Evolutionary conservation across 2,113 vertebrate genomes (phyloP), one percentile per base, ranked within the genome.

Genomic region (Rhynchomys soricoides): DNA sequence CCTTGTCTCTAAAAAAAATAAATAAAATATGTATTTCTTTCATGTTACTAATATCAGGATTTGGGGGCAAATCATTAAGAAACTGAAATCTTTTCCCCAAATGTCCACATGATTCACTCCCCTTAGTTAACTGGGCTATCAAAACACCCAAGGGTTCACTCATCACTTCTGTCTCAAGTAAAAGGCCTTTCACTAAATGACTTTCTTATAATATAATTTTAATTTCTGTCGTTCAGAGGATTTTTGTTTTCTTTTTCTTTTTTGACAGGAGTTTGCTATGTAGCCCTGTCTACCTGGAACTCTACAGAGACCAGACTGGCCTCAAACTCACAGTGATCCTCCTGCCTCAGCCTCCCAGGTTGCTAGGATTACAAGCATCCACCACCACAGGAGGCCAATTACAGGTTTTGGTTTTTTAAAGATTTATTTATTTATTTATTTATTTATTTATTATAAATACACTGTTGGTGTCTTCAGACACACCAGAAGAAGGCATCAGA

Each of bases 11-110:
- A n/a, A 73, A 71, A 71, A n/a, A 40, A 71, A 40, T 17, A 73
- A 71, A 68, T 5, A 64, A 66, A n/a, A n/a, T n/a, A n/a, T n/a
- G n/a, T n/a, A n/a, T n/a, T n/a, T n/a, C n/a, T n/a, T n/a, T n/a
- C 81, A 82, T 55, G 13, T 70, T 64, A 31, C 31, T 15, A 15
- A n/a, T 89, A 43, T 74, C 40, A 62, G 3, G 45, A 50, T 74
- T 89, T 74, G n/a, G 31, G 48, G 43, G 16, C 8, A 94, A 95
- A 55, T 92, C 59, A 94, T 34, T 37, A 77, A 71, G n/a, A 95
- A 86, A 81, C 2, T 75, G 64, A 59, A 82, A 17, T 17, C 37
- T 91, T 88, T 75, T 78, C 48, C 77, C 48, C 70, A 37, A 31
- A n/a, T 75, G 4, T 59, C 85, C 57, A 64, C 66, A 89, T 45